A percentile compares a stretch with the other conserved stretches of the same genome.
phyloP scores from a whole-genome alignment of 2,888 invertebrate species.

The Torymus auratus region DNA sequence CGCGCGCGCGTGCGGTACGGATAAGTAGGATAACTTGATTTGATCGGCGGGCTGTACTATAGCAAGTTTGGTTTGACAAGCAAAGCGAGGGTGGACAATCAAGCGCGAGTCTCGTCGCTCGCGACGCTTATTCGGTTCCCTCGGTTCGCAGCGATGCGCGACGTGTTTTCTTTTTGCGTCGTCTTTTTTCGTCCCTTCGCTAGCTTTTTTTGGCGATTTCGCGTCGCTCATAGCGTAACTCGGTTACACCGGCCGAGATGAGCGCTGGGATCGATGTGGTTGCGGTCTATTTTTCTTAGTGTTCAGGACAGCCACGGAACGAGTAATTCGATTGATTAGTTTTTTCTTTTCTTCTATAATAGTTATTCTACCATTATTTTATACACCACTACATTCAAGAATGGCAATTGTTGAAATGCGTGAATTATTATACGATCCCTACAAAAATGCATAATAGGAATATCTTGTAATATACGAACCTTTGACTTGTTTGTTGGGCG shows the following conservation, averaged over 20 bases:
- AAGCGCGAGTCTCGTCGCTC: constrained; percentile 56
- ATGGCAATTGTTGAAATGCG: too few relatives aligned
- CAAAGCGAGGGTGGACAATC: constrained; percentile 58
- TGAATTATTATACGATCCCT: too few relatives aligned
- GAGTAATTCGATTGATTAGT: constrained; percentile 3
- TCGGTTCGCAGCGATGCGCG: constrained; percentile 2
- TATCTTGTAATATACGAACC: constrained; percentile 78
- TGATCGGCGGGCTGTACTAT: neutral
- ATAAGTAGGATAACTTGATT: constrained; percentile 34
- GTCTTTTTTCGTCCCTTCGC: neutral
- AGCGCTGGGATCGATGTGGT: constrained; percentile 7
- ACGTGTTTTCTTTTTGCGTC: neutral
- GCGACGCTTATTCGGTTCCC: constrained; percentile 9
- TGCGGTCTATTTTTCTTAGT: neutral
- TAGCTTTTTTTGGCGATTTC: neutral
- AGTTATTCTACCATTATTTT: too few relatives aligned
- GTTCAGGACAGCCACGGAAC: neutral
- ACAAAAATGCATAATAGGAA: too few relatives aligned
- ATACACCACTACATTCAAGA: too few relatives aligned
- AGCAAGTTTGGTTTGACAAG: too few relatives aligned
- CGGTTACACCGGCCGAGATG: constrained; percentile 11
- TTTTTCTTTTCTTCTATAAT: too few relatives aligned
- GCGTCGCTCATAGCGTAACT: constrained; percentile 2
- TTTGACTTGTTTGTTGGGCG: constrained; percentile 88
- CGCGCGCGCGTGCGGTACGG: neutral